Percentiles rank a stretch among this genome's conserved stretches.
Evolutionary conservation across 2,888 invertebrate species (phyloP).

Genomic region (Athripsodes cinereus): DNA sequence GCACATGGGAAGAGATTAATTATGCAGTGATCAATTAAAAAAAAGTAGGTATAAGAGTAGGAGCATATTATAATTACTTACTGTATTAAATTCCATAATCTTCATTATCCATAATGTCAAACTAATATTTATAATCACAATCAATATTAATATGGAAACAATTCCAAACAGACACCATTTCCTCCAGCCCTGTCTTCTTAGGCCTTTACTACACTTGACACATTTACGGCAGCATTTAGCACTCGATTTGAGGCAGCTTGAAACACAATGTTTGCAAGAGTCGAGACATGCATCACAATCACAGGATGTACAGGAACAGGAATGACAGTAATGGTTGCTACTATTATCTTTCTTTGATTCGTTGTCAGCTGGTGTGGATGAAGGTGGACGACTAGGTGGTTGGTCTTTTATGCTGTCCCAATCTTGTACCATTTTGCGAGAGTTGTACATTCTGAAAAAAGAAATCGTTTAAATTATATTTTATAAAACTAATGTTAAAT

Average conservation of each 20-base stretch:
- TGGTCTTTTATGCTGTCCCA: not conserved
- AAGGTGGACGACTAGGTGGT: not conserved
- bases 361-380: not conserved
- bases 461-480: not conserved
- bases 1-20: no score
- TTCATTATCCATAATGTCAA: slow-evolving; percentile 94
- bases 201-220: slow-evolving; percentile 1
- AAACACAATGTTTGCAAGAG: not conserved
- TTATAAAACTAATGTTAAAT: no score
- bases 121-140: slow-evolving; percentile 90
- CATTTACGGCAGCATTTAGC: not conserved
- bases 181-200: slow-evolving; percentile 67
- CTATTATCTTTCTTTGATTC: not conserved
- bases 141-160: slow-evolving; percentile 74
- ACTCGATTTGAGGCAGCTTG: not conserved
- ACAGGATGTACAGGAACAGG: not conserved
- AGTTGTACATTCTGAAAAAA: not conserved
- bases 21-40: no score
- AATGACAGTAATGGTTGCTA: not conserved
- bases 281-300: not conserved
- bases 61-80: no score
- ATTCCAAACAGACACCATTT: slow-evolving; percentile 87
- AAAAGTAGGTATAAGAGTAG: no score
- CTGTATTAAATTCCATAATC: slow-evolving; percentile 89
- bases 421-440: not conserved